These are phyloP conservation scores for Esperia sulphurella DNA, from an alignment of 2,888 invertebrate species.

Conservation along the genomic window DNA sequence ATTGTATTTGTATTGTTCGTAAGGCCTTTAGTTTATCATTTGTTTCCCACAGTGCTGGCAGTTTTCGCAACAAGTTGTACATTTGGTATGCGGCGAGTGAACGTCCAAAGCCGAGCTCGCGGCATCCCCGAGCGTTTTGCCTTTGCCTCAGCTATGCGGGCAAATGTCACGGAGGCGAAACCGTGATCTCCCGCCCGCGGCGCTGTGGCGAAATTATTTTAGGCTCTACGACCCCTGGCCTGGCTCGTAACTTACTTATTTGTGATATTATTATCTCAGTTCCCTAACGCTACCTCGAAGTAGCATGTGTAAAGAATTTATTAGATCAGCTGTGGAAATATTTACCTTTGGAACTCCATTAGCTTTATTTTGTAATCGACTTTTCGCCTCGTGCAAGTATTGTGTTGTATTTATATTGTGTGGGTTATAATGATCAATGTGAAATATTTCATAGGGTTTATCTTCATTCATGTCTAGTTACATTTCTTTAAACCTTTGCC, in stretches of 20 bases:
- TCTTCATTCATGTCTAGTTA: not conserved
- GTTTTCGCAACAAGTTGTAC: conserved; percentile 46
- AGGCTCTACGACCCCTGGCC: conserved; percentile 8
- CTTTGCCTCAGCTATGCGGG: conserved; percentile 40
- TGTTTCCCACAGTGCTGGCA: conserved; percentile 5
- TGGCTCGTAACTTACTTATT: not conserved
- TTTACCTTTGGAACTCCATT: conserved; percentile 29
- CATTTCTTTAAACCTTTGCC: not conserved
- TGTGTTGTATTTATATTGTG: not conserved
- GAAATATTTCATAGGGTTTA: not conserved
- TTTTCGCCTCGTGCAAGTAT: not conserved
- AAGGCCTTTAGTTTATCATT: not conserved
- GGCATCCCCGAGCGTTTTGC: conserved; percentile 44
- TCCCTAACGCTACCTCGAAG: not conserved
- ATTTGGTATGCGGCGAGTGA: conserved; percentile 66
- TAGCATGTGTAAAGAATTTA: conserved; percentile 1
- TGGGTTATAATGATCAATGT: not conserved
- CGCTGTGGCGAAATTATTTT: conserved; percentile 31
- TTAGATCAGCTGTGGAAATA: conserved; percentile 46
- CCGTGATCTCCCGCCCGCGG: conserved; percentile 44
- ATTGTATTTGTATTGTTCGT: not conserved
- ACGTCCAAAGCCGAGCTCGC: conserved; percentile 47
- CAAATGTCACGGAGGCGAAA: conserved; percentile 66
- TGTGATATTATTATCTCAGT: not conserved
- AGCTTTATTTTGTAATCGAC: conserved; percentile 37